phyloP scores from a whole-genome alignment of 1,140 invertebrate genomes.

The Temnothorax curvispinosus region DNA sequence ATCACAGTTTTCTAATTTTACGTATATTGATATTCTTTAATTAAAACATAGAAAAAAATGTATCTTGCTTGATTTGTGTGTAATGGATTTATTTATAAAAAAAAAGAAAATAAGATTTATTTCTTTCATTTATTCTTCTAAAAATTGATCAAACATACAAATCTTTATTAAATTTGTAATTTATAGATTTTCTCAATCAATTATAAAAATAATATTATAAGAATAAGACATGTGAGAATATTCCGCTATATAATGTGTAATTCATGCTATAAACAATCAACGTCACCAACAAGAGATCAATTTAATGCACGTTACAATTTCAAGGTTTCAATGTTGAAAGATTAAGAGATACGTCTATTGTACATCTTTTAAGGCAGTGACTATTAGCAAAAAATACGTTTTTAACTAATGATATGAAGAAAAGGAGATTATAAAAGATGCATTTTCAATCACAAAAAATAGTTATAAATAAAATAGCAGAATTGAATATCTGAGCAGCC shows the following conservation, averaged over 20 bases:
- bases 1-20: not conserved
- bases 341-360: conserved; percentile 40
- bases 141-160: not conserved
- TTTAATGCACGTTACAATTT: conserved; percentile 33
- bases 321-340: conserved; percentile 21
- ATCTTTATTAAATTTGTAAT: not conserved
- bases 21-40: not conserved
- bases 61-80: no score
- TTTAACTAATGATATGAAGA: no score
- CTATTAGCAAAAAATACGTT: no score
- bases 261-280: conserved; percentile 16
- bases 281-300: conserved; percentile 1
- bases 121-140: not conserved
- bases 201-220: not conserved
- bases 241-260: not conserved
- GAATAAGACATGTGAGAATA: not conserved
- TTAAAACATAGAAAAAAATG: not conserved
- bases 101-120: not conserved
- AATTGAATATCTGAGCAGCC: no score
- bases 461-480: no score
- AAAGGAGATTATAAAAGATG: no score
- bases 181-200: not conserved
- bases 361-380: no score
- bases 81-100: not conserved
- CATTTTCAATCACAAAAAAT: no score